phyloP scores from a whole-genome alignment of 1,140 invertebrate genomes.

The Probaryconus sp. region DNA sequence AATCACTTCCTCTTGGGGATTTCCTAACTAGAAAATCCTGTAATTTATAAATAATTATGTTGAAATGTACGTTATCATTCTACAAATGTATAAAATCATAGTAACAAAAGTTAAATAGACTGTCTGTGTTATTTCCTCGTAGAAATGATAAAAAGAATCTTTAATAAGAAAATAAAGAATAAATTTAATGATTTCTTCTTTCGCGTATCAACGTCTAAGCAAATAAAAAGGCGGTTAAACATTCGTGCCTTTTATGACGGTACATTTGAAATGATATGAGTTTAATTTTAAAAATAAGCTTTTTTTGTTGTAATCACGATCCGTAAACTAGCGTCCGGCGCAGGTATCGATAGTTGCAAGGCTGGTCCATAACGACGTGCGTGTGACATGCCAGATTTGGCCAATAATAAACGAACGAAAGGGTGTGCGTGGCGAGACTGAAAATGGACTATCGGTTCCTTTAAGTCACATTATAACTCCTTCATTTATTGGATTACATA shows the following conservation, averaged over 20 bases:
- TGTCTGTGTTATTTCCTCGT: no score
- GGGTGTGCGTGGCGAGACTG: conserved; percentile 50
- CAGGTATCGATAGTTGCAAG: conserved; percentile 73
- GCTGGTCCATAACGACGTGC: conserved; percentile 72
- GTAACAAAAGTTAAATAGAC: no score
- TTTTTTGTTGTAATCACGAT: conserved; percentile 74
- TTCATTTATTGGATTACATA: conserved; percentile 45
- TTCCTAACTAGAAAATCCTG: no score
- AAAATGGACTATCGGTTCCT: conserved; percentile 50
- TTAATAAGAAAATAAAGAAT: no score
- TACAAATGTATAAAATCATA: no score
- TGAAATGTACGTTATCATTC: no score
- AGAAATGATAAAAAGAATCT: no score
- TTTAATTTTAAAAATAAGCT: conserved; percentile 65
- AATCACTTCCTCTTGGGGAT: no score
- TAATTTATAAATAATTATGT: no score
- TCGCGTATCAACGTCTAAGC: neutral
- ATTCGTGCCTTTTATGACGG: conserved; percentile 11
- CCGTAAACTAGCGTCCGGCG: conserved; percentile 68
- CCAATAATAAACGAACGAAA: conserved; percentile 68
- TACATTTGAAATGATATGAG: conserved; percentile 9
- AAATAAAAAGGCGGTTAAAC: conserved; percentile 41
- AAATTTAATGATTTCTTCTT: conserved; percentile 25
- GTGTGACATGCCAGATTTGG: conserved; percentile 76
- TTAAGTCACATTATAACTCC: conserved; percentile 34